A percentile compares a stretch with the other conserved stretches of the same genome.
Evolutionary conservation across 1,140 invertebrate genomes (phyloP).

Genomic region (Zeugodacus cucurbitae): DNA sequence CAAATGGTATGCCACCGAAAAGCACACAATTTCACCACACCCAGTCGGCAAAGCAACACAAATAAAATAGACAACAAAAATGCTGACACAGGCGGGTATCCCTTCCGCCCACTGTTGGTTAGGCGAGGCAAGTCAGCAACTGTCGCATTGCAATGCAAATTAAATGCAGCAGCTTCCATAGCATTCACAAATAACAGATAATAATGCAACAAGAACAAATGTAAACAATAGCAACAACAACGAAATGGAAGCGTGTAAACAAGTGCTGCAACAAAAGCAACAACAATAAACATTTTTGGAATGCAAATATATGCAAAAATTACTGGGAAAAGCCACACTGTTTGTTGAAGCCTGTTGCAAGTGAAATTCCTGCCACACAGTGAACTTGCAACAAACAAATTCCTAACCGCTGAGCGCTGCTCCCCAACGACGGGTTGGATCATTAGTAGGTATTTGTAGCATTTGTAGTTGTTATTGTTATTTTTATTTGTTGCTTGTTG

Average conservation of each 20-base stretch:
- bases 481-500: background rate
- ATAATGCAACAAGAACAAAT: background rate
- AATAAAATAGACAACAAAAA: too few relatives aligned
- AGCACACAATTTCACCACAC: background rate
- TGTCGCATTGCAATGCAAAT: slow-evolving; percentile 23
- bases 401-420: background rate
- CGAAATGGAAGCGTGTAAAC: background rate
- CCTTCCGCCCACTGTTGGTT: too few relatives aligned
- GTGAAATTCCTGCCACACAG: background rate
- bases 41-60: background rate
- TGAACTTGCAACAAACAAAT: background rate
- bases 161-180: background rate
- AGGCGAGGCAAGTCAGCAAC: background rate
- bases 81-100: too few relatives aligned
- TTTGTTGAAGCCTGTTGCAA: background rate
- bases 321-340: background rate
- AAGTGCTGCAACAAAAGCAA: background rate
- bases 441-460: background rate
- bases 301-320: background rate
- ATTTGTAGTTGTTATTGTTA: background rate
- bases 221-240: background rate
- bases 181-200: background rate
- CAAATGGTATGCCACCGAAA: background rate
- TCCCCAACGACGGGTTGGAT: background rate
- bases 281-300: background rate